A percentile compares a stretch with the other conserved stretches of the same genome.
Conservation (phyloP, 2,797 vertebrate genomes). For the Ateles fusciceps region DNA sequence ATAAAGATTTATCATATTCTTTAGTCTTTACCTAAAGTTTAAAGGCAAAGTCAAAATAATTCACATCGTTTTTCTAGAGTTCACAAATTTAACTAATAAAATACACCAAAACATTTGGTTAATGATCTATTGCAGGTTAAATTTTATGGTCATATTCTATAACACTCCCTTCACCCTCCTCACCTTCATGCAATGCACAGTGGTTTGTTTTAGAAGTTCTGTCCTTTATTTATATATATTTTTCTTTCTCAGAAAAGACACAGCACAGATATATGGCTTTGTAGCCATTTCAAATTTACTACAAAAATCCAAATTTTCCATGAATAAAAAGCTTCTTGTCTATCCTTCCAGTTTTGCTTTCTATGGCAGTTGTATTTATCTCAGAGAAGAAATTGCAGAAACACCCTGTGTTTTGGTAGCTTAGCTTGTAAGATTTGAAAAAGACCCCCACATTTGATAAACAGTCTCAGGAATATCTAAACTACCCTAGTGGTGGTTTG, state of each 20-base stretch:
- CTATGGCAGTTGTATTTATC: background rate
- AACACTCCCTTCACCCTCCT: background rate
- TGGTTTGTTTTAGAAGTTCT: background rate
- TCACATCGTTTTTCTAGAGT: background rate
- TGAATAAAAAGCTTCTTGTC: background rate
- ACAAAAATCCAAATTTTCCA: background rate
- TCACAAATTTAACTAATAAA: background rate
- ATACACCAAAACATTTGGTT: background rate
- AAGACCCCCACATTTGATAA: background rate
- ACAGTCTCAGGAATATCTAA: background rate
- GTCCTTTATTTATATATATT: background rate
- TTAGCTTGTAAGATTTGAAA: background rate
- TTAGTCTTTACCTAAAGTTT: background rate
- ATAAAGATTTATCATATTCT: background rate
- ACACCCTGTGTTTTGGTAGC: background rate
- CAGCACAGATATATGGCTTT: background rate
- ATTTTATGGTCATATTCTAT: background rate
- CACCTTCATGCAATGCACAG: background rate
- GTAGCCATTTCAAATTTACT: background rate
- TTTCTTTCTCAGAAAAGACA: background rate
- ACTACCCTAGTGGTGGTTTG: background rate
- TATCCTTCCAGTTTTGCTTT: background rate
- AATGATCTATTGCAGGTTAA: background rate
- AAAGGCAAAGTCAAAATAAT: background rate
- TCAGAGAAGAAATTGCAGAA: background rate